A percentile compares a stretch with the other conserved stretches of the same genome.
Conservation (phyloP, 2,888 invertebrate species). For the Meandrusa payeni region DNA sequence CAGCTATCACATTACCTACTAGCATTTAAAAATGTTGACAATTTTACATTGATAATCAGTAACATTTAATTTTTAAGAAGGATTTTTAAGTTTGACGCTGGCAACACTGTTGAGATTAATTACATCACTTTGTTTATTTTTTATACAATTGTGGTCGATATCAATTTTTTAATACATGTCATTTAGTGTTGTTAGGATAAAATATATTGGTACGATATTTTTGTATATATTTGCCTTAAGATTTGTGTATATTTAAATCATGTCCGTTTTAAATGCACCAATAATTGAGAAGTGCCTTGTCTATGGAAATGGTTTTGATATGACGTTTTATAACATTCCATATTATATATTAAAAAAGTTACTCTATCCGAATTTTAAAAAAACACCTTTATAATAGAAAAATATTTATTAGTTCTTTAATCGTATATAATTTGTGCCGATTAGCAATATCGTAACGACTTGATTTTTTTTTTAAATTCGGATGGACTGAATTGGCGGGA, state of each 20-base stretch:
- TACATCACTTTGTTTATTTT: not conserved
- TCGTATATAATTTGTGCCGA: too few relatives aligned
- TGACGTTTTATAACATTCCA: slow-evolving; percentile 16
- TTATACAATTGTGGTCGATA: not conserved
- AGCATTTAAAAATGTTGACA: too few relatives aligned
- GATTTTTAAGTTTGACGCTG: slow-evolving; percentile 17
- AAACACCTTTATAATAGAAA: too few relatives aligned
- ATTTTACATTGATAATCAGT: slow-evolving; percentile 4
- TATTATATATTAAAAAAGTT: not conserved
- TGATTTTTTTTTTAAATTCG: not conserved
- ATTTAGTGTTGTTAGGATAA: slow-evolving; percentile 13
- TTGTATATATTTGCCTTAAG: slow-evolving; percentile 15
- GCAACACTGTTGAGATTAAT: slow-evolving; percentile 9
- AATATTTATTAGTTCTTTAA: too few relatives aligned
- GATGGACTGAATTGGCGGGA: slow-evolving; percentile 5
- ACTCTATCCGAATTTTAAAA: not conserved
- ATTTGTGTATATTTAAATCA: not conserved
- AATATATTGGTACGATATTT: slow-evolving; percentile 3
- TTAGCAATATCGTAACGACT: too few relatives aligned
- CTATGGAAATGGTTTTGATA: slow-evolving; percentile 1
- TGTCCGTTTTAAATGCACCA: slow-evolving; percentile 1
- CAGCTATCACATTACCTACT: too few relatives aligned
- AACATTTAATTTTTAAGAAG: slow-evolving; percentile 24
- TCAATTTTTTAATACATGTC: not conserved
- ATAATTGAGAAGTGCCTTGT: slow-evolving; percentile 19